Evolutionary conservation across 2,888 invertebrate species (phyloP).

Genomic region (Oxyscelio sp.): DNA sequence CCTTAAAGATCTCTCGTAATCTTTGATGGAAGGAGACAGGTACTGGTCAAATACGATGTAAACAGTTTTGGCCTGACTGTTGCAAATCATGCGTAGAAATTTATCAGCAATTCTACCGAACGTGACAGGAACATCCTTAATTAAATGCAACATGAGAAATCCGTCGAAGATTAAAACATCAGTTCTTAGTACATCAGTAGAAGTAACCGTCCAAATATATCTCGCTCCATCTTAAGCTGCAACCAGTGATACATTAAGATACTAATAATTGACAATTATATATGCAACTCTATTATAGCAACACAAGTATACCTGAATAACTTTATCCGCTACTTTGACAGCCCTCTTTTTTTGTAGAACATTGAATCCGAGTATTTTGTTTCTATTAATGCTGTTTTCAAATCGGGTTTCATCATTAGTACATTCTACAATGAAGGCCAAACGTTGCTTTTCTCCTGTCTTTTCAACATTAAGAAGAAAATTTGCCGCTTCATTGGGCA

Average conservation of each 20-base stretch:
- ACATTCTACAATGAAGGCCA: constrained; percentile 1
- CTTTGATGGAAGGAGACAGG: constrained; percentile 66
- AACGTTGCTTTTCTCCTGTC: constrained; percentile 28
- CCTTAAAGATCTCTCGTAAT: constrained; percentile 51
- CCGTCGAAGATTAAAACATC: constrained; percentile 78
- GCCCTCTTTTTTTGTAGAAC: too few species aligned
- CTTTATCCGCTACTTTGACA: too few species aligned
- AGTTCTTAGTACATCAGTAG: too few species aligned
- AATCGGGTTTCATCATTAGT: constrained; percentile 80
- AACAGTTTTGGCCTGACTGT: constrained; percentile 75
- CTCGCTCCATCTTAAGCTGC: too few species aligned
- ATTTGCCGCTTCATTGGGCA: constrained; percentile 22
- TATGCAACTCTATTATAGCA: too few species aligned
- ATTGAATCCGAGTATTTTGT: too few species aligned
- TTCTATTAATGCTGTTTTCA: too few species aligned
- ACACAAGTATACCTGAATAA: too few species aligned
- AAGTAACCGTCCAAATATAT: too few species aligned
- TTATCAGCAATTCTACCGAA: constrained; percentile 81
- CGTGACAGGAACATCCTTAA: constrained; percentile 77
- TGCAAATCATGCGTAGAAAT: constrained; percentile 79
- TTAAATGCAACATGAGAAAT: constrained; percentile 66
- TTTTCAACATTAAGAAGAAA: constrained; percentile 69
- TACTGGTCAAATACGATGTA: constrained; percentile 82
- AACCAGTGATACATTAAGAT: too few species aligned
- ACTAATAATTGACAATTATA: too few species aligned